Percentiles rank a stretch among this genome's conserved stretches.
Evolutionary conservation across 1,140 invertebrate genomes (phyloP).

Genomic region (Plectrocnemia conspersa): DNA sequence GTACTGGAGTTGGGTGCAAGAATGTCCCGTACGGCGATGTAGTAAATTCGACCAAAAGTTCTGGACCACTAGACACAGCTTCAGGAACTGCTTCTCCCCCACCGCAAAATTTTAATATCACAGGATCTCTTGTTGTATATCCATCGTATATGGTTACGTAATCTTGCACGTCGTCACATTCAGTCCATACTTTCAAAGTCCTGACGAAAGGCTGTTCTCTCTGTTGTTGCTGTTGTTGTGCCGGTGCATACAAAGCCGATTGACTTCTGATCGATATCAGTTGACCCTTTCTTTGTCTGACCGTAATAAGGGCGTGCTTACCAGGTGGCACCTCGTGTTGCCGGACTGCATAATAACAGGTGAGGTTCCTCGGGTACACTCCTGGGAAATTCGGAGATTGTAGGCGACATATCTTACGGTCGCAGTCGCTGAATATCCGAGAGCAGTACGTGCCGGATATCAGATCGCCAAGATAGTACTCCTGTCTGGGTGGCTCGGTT

Average conservation of each 20-base stretch:
- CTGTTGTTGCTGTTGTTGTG: slow-evolving; percentile 43
- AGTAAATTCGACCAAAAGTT: slow-evolving; percentile 82
- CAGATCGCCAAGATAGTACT: slow-evolving; percentile 74
- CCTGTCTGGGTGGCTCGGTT: slow-evolving; percentile 39
- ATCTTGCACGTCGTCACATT: slow-evolving; percentile 81
- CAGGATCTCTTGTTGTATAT: slow-evolving; percentile 80
- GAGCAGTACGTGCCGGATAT: slow-evolving; percentile 87
- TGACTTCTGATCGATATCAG: slow-evolving; percentile 74
- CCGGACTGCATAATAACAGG: slow-evolving; percentile 80
- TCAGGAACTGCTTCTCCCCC: slow-evolving; percentile 76
- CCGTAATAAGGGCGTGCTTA: slow-evolving; percentile 78
- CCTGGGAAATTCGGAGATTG: slow-evolving; percentile 90
- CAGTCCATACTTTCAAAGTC: slow-evolving; percentile 62
- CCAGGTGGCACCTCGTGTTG: slow-evolving; percentile 75
- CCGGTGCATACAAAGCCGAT: slow-evolving; percentile 52
- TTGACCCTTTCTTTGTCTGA: slow-evolving; percentile 77
- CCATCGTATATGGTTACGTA: slow-evolving; percentile 88
- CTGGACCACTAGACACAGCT: slow-evolving; percentile 76
- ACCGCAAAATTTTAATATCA: slow-evolving; percentile 85
- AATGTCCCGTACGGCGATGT: slow-evolving; percentile 87
- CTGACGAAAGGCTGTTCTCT: slow-evolving; percentile 23
- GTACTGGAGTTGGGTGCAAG: slow-evolving; percentile 68
- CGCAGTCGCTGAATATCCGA: slow-evolving; percentile 82
- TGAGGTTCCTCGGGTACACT: slow-evolving; percentile 83
- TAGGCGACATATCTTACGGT: slow-evolving; percentile 77